Conservation (phyloP, 1,140 invertebrate species). For the Lucilia cuprina region DNA sequence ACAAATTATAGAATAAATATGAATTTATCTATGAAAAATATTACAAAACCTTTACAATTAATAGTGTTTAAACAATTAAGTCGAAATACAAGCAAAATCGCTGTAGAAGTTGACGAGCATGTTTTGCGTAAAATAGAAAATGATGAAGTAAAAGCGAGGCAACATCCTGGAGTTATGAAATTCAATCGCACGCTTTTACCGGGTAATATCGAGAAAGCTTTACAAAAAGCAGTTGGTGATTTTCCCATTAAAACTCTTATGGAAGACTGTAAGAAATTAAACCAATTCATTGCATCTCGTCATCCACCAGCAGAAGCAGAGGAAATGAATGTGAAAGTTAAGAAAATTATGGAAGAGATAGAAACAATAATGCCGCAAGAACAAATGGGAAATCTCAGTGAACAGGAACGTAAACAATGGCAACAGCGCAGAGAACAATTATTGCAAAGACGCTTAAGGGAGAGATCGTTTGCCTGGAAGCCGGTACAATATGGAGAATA, state of each 20-base stretch:
- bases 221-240: slow-evolving; percentile 67
- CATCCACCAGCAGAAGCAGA: slow-evolving; percentile 69
- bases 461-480: slow-evolving; percentile 74
- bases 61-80: background rate
- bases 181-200: slow-evolving; percentile 67
- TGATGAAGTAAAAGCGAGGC: slow-evolving; percentile 69
- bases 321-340: slow-evolving; percentile 63
- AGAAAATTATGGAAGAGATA: slow-evolving; percentile 50
- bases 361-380: slow-evolving; percentile 54
- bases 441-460: slow-evolving; percentile 61
- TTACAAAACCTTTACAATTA: background rate
- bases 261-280: slow-evolving; percentile 66
- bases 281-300: slow-evolving; percentile 68
- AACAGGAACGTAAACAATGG: slow-evolving; percentile 52
- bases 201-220: slow-evolving; percentile 66
- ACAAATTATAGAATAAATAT: background rate
- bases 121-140: slow-evolving; percentile 66
- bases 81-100: slow-evolving; percentile 61
- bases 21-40: slow-evolving; percentile 1
- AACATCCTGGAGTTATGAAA: slow-evolving; percentile 72
- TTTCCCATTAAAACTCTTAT: slow-evolving; percentile 65
- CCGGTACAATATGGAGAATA: slow-evolving; percentile 73
- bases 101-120: slow-evolving; percentile 64
- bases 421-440: slow-evolving; percentile 57
- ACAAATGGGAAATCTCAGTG: slow-evolving; percentile 44